Evolutionary conservation across 2,797 vertebrate species (phyloP).

Genomic region (Lutjanus campechanus): DNA sequence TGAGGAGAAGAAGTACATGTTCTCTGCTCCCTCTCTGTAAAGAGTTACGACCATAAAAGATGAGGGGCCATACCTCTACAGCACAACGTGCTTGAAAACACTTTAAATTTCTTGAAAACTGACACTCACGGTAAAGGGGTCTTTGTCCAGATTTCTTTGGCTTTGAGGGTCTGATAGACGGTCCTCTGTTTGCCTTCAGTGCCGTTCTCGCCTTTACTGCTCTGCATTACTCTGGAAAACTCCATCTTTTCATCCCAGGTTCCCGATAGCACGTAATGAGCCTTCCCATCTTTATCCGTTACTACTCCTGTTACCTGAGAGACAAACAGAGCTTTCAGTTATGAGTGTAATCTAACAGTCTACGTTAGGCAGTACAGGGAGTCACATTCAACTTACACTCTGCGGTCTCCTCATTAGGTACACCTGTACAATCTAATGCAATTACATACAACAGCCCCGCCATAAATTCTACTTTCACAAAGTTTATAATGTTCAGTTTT

Average conservation of each 20-base stretch:
- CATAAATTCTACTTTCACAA: no score
- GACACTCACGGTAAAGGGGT: slow-evolving; percentile 92
- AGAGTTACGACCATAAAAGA: slow-evolving; percentile 8
- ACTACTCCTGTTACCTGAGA: slow-evolving; percentile 96
- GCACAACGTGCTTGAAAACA: background rate
- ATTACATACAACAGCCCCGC: no score
- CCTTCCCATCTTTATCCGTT: slow-evolving; percentile 91
- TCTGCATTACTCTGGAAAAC: slow-evolving; percentile 90
- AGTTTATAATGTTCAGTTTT: no score
- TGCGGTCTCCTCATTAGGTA: background rate
- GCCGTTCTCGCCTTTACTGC: slow-evolving; percentile 89
- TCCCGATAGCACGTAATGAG: slow-evolving; percentile 92
- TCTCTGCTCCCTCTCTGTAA: slow-evolving; percentile 93
- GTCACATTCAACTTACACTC: background rate
- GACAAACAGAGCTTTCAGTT: slow-evolving; percentile 16
- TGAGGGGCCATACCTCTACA: background rate
- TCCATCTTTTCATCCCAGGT: slow-evolving; percentile 99
- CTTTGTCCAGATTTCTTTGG: slow-evolving; percentile 94
- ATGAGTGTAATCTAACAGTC: background rate
- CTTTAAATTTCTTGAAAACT: background rate
- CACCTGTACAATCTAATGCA: background rate
- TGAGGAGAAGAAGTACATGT: slow-evolving; percentile 97
- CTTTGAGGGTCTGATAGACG: slow-evolving; percentile 88
- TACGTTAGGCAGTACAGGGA: background rate
- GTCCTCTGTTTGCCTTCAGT: slow-evolving; percentile 89